Evolutionary conservation across 2,113 vertebrate genomes (phyloP).

Genomic region (Notarius quadriscutis): DNA sequence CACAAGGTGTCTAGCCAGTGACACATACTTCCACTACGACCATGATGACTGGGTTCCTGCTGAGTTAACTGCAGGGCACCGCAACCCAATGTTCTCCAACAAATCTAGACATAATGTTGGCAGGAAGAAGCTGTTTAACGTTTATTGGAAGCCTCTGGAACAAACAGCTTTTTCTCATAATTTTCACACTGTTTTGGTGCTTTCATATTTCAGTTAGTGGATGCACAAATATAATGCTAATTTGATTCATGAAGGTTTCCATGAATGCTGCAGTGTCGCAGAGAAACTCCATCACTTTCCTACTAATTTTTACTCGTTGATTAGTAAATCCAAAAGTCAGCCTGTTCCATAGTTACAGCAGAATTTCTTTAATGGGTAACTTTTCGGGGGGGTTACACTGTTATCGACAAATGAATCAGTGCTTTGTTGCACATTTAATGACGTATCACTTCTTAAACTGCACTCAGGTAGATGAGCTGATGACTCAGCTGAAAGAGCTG

Average conservation of each 20-base stretch:
- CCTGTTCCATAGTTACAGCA: not conserved
- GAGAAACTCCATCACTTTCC: too few species aligned
- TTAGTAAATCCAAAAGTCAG: too few species aligned
- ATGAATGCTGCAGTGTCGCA: not conserved
- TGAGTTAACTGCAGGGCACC: not conserved
- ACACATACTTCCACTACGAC: not conserved
- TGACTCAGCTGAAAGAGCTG: too few species aligned
- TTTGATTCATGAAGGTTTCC: not conserved
- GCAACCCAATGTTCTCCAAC: not conserved
- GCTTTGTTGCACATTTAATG: not conserved
- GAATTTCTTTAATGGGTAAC: not conserved
- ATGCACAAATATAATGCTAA: not conserved
- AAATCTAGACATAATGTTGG: not conserved
- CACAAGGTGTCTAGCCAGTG: constrained; percentile 12
- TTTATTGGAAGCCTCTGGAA: not conserved
- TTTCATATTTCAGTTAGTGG: not conserved
- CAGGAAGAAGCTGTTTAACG: not conserved
- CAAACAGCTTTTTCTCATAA: not conserved
- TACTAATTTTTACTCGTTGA: not conserved
- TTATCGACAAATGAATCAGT: too few species aligned
- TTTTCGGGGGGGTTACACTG: too few species aligned
- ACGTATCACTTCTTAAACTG: too few species aligned
- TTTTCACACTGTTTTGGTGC: not conserved
- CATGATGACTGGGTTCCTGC: constrained; percentile 15
- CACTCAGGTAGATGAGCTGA: too few species aligned